Evolutionary conservation across 2,888 invertebrate species (phyloP).

Genomic region (Leucozona laternaria): DNA sequence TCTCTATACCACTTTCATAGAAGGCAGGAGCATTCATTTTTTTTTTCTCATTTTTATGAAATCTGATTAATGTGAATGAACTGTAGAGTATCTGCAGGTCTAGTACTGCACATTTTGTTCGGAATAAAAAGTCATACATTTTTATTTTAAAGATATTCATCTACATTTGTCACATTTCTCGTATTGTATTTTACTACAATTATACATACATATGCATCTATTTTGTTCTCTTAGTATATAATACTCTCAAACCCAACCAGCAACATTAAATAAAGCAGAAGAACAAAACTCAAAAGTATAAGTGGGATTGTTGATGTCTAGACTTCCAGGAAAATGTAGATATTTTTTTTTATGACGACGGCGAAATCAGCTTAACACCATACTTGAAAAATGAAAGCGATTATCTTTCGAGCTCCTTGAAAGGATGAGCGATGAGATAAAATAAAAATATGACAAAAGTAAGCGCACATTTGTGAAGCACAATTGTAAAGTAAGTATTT

Average conservation of each 20-base stretch:
- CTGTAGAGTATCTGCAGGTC: constrained; percentile 49
- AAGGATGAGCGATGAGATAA: constrained; percentile 14
- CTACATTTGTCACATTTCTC: constrained; percentile 45
- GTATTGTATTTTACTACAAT: constrained; percentile 24
- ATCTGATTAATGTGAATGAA: constrained; percentile 52
- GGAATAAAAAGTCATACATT: constrained; percentile 46
- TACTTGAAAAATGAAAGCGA: constrained; percentile 56
- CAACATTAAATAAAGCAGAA: constrained; percentile 40
- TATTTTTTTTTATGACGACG: constrained; percentile 36
- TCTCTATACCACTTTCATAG: background rate
- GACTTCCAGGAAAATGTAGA: constrained; percentile 47
- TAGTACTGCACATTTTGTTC: constrained; percentile 16
- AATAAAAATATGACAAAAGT: constrained; percentile 1
- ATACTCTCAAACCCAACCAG: constrained; percentile 27
- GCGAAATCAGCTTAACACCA: constrained; percentile 50
- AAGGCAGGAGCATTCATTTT: constrained; percentile 16
- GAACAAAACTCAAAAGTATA: constrained; percentile 43
- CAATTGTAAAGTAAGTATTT: background rate
- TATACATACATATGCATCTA: background rate
- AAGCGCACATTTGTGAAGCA: constrained; percentile 1
- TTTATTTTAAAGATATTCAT: constrained; percentile 51
- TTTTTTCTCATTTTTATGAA: constrained; percentile 21
- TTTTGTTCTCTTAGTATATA: constrained; percentile 4
- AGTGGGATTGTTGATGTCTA: constrained; percentile 71
- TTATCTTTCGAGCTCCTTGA: constrained; percentile 39